Percentiles rank a stretch among this genome's conserved stretches.
Conservation (phyloP, 2,888 invertebrate genomes). For the Eumerus sabulonum region DNA sequence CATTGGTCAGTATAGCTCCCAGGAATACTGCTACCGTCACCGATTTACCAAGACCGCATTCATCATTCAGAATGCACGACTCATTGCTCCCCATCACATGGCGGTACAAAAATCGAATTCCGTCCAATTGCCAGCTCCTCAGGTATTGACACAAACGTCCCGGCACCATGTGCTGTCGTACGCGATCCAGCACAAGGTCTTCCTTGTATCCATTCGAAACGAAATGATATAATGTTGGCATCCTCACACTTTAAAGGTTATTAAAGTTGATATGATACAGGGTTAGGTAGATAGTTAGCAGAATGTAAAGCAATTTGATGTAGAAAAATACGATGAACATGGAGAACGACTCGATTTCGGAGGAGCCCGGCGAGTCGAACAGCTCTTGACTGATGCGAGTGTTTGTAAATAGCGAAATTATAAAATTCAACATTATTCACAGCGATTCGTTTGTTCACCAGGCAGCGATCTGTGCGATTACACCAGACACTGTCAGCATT, state of each 20-base stretch:
- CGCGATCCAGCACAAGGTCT: conserved; percentile 73
- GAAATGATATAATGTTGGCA: conserved; percentile 75
- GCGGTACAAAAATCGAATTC: conserved; percentile 74
- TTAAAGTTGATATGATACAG: conserved; percentile 71
- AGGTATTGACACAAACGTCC: conserved; percentile 74
- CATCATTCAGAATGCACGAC: conserved; percentile 76
- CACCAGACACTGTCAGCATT: conserved; percentile 60
- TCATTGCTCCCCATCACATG: conserved; percentile 73
- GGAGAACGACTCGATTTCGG: conserved; percentile 75
- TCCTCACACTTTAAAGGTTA: conserved; percentile 45
- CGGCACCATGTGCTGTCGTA: conserved; percentile 71
- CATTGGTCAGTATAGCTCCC: conserved; percentile 68
- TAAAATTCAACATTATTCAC: conserved; percentile 67
- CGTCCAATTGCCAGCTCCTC: conserved; percentile 76
- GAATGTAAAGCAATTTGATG: conserved; percentile 76
- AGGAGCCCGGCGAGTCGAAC: conserved; percentile 74
- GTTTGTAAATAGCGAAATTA: conserved; percentile 68
- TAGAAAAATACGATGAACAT: conserved; percentile 78
- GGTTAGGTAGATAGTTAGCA: conserved; percentile 76
- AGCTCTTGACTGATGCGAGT: conserved; percentile 72
- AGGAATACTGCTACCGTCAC: conserved; percentile 74
- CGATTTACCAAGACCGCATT: conserved; percentile 76
- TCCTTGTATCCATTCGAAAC: conserved; percentile 73
- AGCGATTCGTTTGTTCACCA: conserved; percentile 27
- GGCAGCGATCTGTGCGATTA: conserved; percentile 40